Conservation (phyloP, 2,888 invertebrate species). For the Sesia bembeciformis region DNA sequence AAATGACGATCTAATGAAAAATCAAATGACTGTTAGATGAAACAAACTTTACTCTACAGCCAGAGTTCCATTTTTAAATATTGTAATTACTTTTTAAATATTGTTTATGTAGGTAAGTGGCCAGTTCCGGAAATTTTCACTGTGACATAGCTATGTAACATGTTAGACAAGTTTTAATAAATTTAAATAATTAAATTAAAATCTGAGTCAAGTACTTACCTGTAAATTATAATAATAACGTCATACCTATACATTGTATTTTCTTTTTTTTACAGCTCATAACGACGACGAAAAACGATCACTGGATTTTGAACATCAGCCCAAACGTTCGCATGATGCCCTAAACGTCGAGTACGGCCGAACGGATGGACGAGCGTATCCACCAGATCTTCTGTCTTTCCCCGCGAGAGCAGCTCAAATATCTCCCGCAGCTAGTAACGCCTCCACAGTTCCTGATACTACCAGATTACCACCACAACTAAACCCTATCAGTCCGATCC, state of each 20-base stretch:
- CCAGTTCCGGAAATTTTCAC: too few species aligned
- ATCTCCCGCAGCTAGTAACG: constrained; percentile 86
- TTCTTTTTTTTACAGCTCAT: constrained; percentile 58
- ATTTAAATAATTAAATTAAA: too few species aligned
- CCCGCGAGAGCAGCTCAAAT: constrained; percentile 81
- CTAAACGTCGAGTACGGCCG: constrained; percentile 72
- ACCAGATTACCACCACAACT: constrained; percentile 76
- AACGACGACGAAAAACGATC: constrained; percentile 82
- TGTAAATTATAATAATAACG: too few species aligned
- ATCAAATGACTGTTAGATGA: too few species aligned
- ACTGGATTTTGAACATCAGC: constrained; percentile 77
- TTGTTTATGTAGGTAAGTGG: too few species aligned
- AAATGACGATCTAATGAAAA: too few species aligned
- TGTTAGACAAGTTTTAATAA: too few species aligned
- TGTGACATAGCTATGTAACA: too few species aligned
- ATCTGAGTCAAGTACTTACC: too few species aligned
- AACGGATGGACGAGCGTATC: constrained; percentile 77
- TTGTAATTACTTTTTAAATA: too few species aligned
- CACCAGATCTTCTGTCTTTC: constrained; percentile 88
- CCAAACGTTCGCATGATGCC: constrained; percentile 70
- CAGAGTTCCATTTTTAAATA: too few species aligned
- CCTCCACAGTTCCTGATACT: constrained; percentile 85
- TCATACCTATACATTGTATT: constrained; percentile 1
- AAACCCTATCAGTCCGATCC: constrained; percentile 78
- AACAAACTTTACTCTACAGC: too few species aligned